Base-by-base conservation (phyloP, 2,113 vertebrate genomes). In the Trogon melanurus region DNA sequence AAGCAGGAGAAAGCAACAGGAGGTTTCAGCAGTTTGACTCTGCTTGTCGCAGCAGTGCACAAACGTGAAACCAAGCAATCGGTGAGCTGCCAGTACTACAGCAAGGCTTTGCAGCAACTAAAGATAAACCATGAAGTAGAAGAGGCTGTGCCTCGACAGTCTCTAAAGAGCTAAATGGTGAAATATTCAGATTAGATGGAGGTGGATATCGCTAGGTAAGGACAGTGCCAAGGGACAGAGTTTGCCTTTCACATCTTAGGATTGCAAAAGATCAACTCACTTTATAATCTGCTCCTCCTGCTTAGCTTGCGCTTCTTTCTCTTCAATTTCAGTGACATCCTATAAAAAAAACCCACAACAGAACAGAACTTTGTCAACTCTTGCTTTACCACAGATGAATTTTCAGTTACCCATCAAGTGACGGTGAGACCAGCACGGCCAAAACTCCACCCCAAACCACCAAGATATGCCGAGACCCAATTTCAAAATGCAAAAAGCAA, bases 271-370 rank as follows among this genome's bases (percentile, higher is more conserved):
- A 47, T 29, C 30, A 95, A 91, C 98, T 98, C 91, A 99, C 99
- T 98, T 99, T 13, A 99, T 92, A 34, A 99, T 98, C 95, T 99
- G 98, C 34, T 99, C 99, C 82, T 99, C 99, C 70, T 98, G 97
- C 91, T 98, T 99, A 48, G 98, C 98, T 94, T 99, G 99, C 11
- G 98, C 98, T 91, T 99, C 99, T 5, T 98, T 98, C 75, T 98
- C 97, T 92, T 99, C 99, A 16, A 85, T 97, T 85, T 99, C 98
- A 1, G 99, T 99, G 92, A 99, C 99, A 57, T 99, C 99, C 99
- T 99, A n/a, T 36, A 8, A 79, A 64, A 93, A 34, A 74, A 3
- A 8, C 7, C 7, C 26, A 10, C 3, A 32, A 20, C 21, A 82
- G 7, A 15, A 74, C 3, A 61, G 5, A 84, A 21, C 11, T 48